phyloP scores from a whole-genome alignment of 2,797 vertebrate genomes.

The Hemibagrus guttatus region DNA sequence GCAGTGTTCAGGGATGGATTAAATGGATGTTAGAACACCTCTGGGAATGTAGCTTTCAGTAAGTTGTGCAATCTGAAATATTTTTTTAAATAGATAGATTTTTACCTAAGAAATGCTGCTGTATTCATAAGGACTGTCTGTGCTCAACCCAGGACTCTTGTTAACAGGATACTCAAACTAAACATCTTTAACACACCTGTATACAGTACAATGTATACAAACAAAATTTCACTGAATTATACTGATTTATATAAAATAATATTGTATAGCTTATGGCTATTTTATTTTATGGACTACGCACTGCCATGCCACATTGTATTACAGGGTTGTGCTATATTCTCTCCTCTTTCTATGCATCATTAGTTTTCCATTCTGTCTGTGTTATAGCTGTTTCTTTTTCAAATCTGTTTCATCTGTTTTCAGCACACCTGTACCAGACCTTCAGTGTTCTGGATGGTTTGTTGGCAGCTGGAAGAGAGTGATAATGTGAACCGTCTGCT shows the following conservation, averaged over 20 bases:
- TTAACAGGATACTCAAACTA: neutral
- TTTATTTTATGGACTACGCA: too few species aligned
- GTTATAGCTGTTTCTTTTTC: constrained; percentile 21
- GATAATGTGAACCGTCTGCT: constrained; percentile 5
- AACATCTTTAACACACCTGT: neutral
- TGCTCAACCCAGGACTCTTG: neutral
- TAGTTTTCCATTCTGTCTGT: neutral
- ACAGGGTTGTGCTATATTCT: neutral
- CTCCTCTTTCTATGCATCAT: constrained; percentile 14
- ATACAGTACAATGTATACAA: too few species aligned
- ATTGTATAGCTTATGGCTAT: neutral
- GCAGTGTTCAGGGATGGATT: neutral
- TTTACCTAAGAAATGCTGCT: neutral
- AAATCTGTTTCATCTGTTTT: constrained; percentile 1
- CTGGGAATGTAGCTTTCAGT: neutral
- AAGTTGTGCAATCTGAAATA: neutral
- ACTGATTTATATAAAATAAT: neutral
- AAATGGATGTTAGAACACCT: neutral
- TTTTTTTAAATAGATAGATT: neutral
- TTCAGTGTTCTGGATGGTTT: constrained; percentile 9
- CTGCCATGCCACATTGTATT: neutral
- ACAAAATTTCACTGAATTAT: neutral
- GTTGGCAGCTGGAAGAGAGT: neutral
- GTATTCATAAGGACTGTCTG: neutral
- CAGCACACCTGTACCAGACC: constrained; percentile 8